Conservation (phyloP, 2,888 invertebrate genomes). For the Clanis bilineata region DNA sequence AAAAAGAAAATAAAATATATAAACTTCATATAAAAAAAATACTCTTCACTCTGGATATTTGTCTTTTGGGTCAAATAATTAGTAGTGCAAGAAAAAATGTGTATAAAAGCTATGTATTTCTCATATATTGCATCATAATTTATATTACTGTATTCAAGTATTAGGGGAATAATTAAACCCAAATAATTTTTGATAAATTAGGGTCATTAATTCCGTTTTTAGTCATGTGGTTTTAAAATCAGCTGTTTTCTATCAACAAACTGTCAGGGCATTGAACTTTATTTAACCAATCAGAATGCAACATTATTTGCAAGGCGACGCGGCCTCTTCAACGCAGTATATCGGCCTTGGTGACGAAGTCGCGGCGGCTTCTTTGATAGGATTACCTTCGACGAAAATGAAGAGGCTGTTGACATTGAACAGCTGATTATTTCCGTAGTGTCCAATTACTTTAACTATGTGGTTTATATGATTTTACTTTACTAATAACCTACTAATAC, state of each 20-base stretch:
- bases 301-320: too few species aligned
- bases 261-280: neutral
- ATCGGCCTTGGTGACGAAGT: neutral
- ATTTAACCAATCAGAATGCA: neutral
- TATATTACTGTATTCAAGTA: too few species aligned
- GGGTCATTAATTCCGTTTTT: too few species aligned
- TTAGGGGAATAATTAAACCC: too few species aligned
- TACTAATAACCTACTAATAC: neutral
- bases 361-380: neutral
- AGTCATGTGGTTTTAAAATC: too few species aligned
- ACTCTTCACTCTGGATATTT: neutral
- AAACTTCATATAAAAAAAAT: neutral
- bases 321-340: neutral
- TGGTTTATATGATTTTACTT: neutral
- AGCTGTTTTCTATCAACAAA: neutral
- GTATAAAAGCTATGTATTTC: too few species aligned
- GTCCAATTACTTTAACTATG: too few species aligned
- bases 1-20: neutral
- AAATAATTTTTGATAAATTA: too few species aligned
- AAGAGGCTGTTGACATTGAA: neutral
- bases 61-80: neutral
- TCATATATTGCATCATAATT: too few species aligned
- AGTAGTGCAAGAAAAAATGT: neutral
- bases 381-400: neutral
- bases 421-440: neutral